Conservation (phyloP, 1,140 invertebrate genomes). For the Thaumatotibia leucotreta region DNA sequence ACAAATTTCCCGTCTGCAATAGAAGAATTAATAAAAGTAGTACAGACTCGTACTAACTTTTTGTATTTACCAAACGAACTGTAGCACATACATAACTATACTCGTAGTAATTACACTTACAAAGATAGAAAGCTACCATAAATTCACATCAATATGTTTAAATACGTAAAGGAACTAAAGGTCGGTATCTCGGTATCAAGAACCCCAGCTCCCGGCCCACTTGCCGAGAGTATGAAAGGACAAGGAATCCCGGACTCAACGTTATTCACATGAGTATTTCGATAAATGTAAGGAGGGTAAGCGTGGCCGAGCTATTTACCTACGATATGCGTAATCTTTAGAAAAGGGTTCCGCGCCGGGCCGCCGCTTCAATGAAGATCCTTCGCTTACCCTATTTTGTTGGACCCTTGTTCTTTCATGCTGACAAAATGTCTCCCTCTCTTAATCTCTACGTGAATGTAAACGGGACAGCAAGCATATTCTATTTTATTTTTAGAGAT, state of each 20-base stretch:
- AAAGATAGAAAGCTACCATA: too few relatives aligned
- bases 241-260: slow-evolving; percentile 34
- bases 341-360: slow-evolving; percentile 41
- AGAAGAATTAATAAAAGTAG: too few relatives aligned
- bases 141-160: too few relatives aligned
- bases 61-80: too few relatives aligned
- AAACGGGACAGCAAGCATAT: neutral
- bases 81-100: too few relatives aligned
- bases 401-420: neutral
- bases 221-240: slow-evolving; percentile 30
- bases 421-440: neutral
- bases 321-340: slow-evolving; percentile 58
- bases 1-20: too few relatives aligned
- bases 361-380: slow-evolving; percentile 10
- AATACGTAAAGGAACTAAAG: neutral
- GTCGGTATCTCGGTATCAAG: neutral
- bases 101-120: too few relatives aligned
- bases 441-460: neutral
- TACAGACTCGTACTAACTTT: too few relatives aligned
- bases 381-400: slow-evolving; percentile 10
- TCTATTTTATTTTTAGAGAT: neutral
- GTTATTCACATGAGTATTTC: slow-evolving; percentile 61
- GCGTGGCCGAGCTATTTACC: slow-evolving; percentile 40
- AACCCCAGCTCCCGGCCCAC: neutral
- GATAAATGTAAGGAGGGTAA: slow-evolving; percentile 45